Conservation (phyloP, 1,140 invertebrate species). For the Calephelis nemesis region DNA sequence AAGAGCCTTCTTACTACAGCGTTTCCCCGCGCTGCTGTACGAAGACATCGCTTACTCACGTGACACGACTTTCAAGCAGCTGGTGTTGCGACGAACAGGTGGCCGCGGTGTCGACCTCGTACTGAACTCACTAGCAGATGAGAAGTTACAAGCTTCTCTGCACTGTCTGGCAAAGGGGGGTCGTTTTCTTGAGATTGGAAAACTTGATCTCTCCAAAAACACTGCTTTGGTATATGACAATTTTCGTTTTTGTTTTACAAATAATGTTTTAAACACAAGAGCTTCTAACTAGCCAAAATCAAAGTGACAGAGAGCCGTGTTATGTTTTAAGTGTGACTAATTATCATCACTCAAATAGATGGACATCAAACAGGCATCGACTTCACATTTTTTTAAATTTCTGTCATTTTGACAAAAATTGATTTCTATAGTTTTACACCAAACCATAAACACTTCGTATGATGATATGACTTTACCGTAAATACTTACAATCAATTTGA, state of each 20-base stretch:
- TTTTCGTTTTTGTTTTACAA: too few relatives aligned
- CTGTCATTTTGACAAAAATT: too few relatives aligned
- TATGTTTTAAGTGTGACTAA: too few relatives aligned
- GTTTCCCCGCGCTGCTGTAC: constrained; percentile 90
- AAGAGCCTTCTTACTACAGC: constrained; percentile 91
- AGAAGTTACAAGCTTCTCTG: constrained; percentile 95
- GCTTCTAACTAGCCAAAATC: background rate
- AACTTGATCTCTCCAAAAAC: constrained; percentile 94
- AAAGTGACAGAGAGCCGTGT: too few relatives aligned
- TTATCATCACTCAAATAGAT: too few relatives aligned
- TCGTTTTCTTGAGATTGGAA: constrained; percentile 97
- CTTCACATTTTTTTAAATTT: too few relatives aligned
- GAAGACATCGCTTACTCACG: constrained; percentile 95
- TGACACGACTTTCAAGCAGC: constrained; percentile 93
- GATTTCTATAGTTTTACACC: too few relatives aligned
- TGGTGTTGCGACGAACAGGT: constrained; percentile 88
- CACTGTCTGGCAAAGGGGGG: constrained; percentile 94
- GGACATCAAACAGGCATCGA: too few relatives aligned
- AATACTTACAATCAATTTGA: too few relatives aligned
- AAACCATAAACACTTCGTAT: too few relatives aligned
- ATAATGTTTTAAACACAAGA: constrained; percentile 78
- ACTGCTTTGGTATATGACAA: constrained; percentile 20
- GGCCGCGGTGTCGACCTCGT: constrained; percentile 96
- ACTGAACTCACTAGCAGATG: constrained; percentile 95
- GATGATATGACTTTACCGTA: too few relatives aligned